Evolutionary conservation across 1,140 invertebrate species (phyloP).

Genomic region (Leguminivora glycinivorella): DNA sequence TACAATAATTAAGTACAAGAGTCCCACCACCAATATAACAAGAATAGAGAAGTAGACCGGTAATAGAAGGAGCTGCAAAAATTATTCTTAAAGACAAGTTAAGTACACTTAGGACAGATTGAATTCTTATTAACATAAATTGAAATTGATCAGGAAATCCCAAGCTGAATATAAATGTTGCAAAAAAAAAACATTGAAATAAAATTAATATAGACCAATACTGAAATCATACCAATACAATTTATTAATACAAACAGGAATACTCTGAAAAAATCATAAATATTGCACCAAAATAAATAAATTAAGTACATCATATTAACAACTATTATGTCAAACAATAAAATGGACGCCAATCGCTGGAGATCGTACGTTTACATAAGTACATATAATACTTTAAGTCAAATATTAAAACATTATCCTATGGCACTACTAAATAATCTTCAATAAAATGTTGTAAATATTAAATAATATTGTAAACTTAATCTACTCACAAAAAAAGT

Average conservation of each 20-base stretch:
- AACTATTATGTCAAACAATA: slow-evolving; percentile 11
- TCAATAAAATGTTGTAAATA: slow-evolving; percentile 6
- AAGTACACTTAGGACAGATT: slow-evolving; percentile 26
- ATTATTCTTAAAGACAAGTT: slow-evolving; percentile 35
- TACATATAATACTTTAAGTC: slow-evolving; percentile 2
- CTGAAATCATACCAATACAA: slow-evolving; percentile 20
- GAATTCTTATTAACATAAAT: neutral
- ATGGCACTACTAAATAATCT: slow-evolving; percentile 23
- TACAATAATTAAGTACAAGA: slow-evolving; percentile 56
- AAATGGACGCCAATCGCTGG: slow-evolving; percentile 19
- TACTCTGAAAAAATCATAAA: neutral
- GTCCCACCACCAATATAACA: slow-evolving; percentile 59
- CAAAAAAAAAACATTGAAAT: neutral
- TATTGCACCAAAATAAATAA: slow-evolving; percentile 9
- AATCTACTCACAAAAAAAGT: slow-evolving; percentile 16
- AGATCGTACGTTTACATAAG: slow-evolving; percentile 11
- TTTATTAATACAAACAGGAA: slow-evolving; percentile 12
- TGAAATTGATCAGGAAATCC: neutral
- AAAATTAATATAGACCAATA: neutral
- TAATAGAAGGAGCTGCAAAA: slow-evolving; percentile 37
- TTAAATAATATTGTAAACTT: slow-evolving; percentile 27
- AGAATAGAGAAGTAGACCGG: slow-evolving; percentile 31
- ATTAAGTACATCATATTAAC: slow-evolving; percentile 21
- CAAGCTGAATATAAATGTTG: neutral
- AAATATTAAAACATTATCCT: slow-evolving; percentile 19